Base-by-base conservation (phyloP, 2,113 vertebrate species). In the Puntigrus tetrazona region DNA sequence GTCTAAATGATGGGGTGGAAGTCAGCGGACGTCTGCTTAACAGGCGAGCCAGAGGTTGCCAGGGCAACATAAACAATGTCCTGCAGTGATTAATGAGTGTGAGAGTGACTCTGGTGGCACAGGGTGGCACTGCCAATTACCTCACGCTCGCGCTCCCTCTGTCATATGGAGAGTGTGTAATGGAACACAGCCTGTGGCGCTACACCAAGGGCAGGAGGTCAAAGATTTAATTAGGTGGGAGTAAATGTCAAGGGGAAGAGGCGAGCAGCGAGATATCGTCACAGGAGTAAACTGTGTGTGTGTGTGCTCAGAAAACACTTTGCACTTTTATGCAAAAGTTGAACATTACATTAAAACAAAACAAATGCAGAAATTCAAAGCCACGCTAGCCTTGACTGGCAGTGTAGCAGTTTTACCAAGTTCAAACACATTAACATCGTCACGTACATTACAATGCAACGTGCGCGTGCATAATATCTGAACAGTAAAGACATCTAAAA, bases 141-240 rank as follows among this genome's bases (percentile, higher is more conserved):
- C 29, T 20, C 47, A 25, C 13, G 4, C 67, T 81, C 69, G 16
- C 16, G 57, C 41, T 29, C 29, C 29, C 22, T 73, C 18, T 52
- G 31, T 61, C 34, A 69, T 27, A 70, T n/a, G 20, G 3, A 81
- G 63, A 61, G 45, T 0, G 38, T 34, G 63, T 38, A 78, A 73
- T 43, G 52, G 38, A 81, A 69, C 63, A 20, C 27, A 65, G 85
- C 84, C 75, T 85, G 73, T 78, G 88, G 79, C 57, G 78, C 82
- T n/a, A 22, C 47, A 85, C 72, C 55, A 70, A 72, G 81, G 90
- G 88, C 87, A 86, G 90, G 85, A 89, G 91, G 90, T 89, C 83
- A 91, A 90, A 87, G 65, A 91, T 91, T 92, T 93, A 93, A 94
- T 94, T 91, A 92, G 91, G 85, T 65, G 87, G 85, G 78, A 89